Base-by-base conservation (phyloP, 23 tunicate genomes). In the Ascidia mentula region DNA sequence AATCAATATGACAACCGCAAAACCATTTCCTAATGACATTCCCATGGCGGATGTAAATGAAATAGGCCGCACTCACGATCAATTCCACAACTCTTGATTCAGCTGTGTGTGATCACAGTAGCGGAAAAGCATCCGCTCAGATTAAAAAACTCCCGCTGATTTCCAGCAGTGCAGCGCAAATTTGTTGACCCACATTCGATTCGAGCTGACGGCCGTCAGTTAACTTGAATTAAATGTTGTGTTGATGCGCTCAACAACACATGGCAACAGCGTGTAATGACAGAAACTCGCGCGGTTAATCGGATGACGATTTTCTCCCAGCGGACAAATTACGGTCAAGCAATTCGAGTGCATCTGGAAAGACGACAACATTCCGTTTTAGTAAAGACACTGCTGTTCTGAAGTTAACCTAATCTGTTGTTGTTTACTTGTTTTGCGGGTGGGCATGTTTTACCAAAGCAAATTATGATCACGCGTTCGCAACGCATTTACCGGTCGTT, bases 121-220 rank as follows among this genome's bases (percentile, higher is more conserved):
- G 22, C 65, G 65, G 65, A 53, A 53, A 5, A 53, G 13, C 24
- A 20, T 53, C 65, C 1, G 13, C 7, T 20, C 65, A 28, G 65
- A 53, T 53, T 5, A 53, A 9, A 53, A 53, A 53, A 3, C 65
- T 53, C 65, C 65, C 65, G 65, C 65, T 53, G 65, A 53, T 53
- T 6, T 26, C 28, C 22, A 20, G 13, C 65, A 28, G 65, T n/a
- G n/a, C 28, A 53, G 65, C 22, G 24, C 65, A 53, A 53, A 53
- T 53, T 53, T 9, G 65, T 28, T 53, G 65, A 53, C 65, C 65
- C 13, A 53, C 65, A 20, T 53, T n/a, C n/a, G n/a, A n/a, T n/a
- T n/a, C n/a, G n/a, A n/a, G n/a, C n/a, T n/a, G n/a, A n/a, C n/a
- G n/a, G n/a, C n/a, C n/a, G n/a, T n/a, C n/a, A n/a, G n/a, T n/a